Conservation (phyloP, 2,113 vertebrate species). For the Sapayoa aenigma region DNA sequence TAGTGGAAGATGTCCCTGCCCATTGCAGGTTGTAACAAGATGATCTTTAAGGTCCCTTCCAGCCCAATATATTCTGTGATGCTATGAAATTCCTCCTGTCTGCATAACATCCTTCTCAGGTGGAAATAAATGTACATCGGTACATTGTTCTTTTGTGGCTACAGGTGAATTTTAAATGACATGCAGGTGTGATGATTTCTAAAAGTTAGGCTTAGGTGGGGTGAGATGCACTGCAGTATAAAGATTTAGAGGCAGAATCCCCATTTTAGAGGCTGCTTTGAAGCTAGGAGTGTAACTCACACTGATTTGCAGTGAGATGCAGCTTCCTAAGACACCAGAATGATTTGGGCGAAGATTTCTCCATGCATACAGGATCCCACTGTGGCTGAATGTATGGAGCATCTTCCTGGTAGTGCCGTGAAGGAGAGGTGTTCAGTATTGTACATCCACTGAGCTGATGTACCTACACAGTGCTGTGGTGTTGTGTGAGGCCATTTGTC, state of each 20-base stretch:
- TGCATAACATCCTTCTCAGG: fast-evolving
- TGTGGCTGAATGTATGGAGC: background rate
- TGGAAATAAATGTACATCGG: background rate
- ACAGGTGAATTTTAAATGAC: background rate
- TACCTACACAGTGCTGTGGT: background rate
- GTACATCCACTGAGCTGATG: fast-evolving
- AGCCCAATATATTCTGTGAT: background rate
- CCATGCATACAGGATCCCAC: fast-evolving
- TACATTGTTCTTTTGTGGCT: fast-evolving
- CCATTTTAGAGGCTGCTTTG: background rate
- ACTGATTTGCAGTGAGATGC: background rate
- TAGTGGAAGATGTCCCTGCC: background rate
- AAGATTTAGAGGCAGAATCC: background rate
- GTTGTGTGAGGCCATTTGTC: background rate
- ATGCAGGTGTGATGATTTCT: background rate
- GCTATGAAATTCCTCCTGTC: background rate
- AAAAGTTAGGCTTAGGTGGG: background rate
- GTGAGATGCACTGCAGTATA: background rate
- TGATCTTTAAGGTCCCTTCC: background rate
- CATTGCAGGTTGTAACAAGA: background rate
- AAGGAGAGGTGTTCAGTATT: background rate
- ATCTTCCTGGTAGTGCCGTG: background rate
- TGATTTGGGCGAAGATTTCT: background rate
- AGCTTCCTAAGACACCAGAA: background rate
- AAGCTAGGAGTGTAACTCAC: background rate